phyloP scores from a whole-genome alignment of 2,797 vertebrate species.

The Labeo calbasu region DNA sequence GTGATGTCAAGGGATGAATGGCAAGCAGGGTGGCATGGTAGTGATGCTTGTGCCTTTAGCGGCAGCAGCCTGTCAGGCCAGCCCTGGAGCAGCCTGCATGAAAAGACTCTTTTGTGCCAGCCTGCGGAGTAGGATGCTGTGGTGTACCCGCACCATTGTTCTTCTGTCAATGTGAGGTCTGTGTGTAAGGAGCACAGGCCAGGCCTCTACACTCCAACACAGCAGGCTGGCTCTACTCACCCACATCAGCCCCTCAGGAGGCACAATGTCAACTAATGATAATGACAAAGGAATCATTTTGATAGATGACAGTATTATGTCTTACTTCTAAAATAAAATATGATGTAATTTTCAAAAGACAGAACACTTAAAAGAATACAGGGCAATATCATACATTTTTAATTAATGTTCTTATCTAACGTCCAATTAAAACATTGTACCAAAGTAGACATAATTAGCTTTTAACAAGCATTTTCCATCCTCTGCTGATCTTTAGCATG shows the following conservation, averaged over 20 bases:
- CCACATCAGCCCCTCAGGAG: conserved; percentile 40
- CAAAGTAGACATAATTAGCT: not conserved
- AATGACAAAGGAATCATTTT: not conserved
- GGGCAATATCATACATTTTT: not conserved
- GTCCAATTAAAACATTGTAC: not conserved
- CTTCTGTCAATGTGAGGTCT: conserved; percentile 71
- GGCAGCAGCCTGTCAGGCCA: conserved; percentile 38
- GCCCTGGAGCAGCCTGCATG: conserved; percentile 47
- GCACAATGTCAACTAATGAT: not conserved
- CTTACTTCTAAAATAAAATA: not conserved
- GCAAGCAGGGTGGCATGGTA: conserved; percentile 34
- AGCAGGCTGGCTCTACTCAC: conserved; percentile 34
- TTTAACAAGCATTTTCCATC: not conserved
- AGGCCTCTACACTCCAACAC: conserved; percentile 51
- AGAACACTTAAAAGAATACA: not conserved
- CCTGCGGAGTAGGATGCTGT: conserved; percentile 65
- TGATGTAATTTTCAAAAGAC: not conserved
- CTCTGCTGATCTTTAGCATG: not conserved
- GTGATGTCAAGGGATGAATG: not conserved
- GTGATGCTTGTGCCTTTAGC: conserved; percentile 50
- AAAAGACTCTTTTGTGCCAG: conserved; percentile 73
- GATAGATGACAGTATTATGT: not conserved
- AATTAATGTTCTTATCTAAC: not conserved
- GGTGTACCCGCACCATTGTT: conserved; percentile 80
- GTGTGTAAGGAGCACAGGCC: conserved; percentile 66